Evolutionary conservation across 1,140 invertebrate species (phyloP).

Genomic region (Cephus cinctus): DNA sequence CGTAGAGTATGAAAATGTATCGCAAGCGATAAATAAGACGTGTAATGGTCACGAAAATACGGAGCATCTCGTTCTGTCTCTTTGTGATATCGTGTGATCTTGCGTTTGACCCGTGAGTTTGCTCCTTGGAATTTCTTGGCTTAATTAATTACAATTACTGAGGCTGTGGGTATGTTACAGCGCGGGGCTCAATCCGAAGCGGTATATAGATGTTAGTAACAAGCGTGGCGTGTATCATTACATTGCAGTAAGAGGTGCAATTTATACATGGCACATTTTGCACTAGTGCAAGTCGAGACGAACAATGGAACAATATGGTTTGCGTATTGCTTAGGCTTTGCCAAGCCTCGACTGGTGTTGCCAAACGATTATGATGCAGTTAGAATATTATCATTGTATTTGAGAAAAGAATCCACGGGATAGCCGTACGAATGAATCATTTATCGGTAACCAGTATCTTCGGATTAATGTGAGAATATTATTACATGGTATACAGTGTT

Average conservation of each 20-base stretch:
- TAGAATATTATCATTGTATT: too few relatives aligned
- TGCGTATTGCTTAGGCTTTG: too few relatives aligned
- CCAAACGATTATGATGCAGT: too few relatives aligned
- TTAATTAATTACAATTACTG: not conserved
- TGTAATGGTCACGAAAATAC: not conserved
- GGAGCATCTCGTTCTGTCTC: not conserved
- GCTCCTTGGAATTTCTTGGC: not conserved
- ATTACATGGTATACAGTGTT: too few relatives aligned
- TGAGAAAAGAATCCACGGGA: too few relatives aligned
- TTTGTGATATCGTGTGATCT: too few relatives aligned
- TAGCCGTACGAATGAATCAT: too few relatives aligned
- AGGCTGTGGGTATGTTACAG: constrained; percentile 7
- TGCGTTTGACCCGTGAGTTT: not conserved
- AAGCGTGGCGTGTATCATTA: constrained; percentile 29
- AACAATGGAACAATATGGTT: too few relatives aligned
- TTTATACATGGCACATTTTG: constrained; percentile 6
- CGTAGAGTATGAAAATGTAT: not conserved
- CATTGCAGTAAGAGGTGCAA: constrained; percentile 39
- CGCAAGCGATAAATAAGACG: not conserved
- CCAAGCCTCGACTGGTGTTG: too few relatives aligned
- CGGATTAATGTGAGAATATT: too few relatives aligned
- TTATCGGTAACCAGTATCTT: too few relatives aligned
- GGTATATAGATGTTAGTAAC: constrained; percentile 5
- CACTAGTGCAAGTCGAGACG: not conserved
- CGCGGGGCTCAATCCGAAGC: not conserved